Percentiles rank a stretch among this genome's conserved stretches.
Conservation (phyloP, 2,113 vertebrate species). For the Ifrita kowaldi region DNA sequence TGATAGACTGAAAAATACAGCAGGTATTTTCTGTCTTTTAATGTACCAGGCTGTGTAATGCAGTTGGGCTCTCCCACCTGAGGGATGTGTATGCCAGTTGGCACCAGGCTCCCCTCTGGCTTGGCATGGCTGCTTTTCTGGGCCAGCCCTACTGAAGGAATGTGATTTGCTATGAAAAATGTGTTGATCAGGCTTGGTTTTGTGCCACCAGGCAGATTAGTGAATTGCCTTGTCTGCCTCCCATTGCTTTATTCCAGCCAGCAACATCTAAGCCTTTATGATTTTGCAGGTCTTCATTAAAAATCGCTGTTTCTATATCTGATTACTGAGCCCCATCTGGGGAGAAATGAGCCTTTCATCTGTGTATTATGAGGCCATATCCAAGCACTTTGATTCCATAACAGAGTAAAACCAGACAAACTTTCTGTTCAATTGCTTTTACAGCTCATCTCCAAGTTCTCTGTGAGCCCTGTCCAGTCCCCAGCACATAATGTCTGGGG, state of each 20-base stretch:
- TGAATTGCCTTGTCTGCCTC: slow-evolving; percentile 6
- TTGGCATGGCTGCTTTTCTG: not conserved
- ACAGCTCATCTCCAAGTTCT: not conserved
- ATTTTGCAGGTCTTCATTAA: slow-evolving; percentile 52
- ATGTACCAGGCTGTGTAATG: not conserved
- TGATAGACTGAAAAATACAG: not conserved
- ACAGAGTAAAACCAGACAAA: slow-evolving; percentile 8
- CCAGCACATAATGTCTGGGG: not conserved
- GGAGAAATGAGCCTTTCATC: slow-evolving; percentile 38
- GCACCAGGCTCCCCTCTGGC: not conserved
- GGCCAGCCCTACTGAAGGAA: slow-evolving; percentile 10
- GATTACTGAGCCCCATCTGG: slow-evolving; percentile 47
- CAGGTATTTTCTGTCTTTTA: not conserved
- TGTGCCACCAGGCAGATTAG: slow-evolving; percentile 36
- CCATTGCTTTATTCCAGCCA: slow-evolving; percentile 29
- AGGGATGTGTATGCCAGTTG: not conserved
- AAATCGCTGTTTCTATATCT: slow-evolving; percentile 53
- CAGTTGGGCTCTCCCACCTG: slow-evolving; percentile 13
- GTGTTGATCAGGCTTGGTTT: slow-evolving; percentile 31
- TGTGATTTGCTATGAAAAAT: slow-evolving; percentile 62
- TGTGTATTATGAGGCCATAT: slow-evolving; percentile 28
- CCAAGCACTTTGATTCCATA: not conserved
- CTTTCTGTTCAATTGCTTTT: slow-evolving; percentile 25
- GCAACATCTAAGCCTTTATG: slow-evolving; percentile 27
- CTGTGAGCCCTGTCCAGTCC: not conserved